A percentile compares a stretch with the other conserved stretches of the same genome.
Conservation (phyloP, 2,797 vertebrate genomes). For the Pangasius sanitwongsei region DNA sequence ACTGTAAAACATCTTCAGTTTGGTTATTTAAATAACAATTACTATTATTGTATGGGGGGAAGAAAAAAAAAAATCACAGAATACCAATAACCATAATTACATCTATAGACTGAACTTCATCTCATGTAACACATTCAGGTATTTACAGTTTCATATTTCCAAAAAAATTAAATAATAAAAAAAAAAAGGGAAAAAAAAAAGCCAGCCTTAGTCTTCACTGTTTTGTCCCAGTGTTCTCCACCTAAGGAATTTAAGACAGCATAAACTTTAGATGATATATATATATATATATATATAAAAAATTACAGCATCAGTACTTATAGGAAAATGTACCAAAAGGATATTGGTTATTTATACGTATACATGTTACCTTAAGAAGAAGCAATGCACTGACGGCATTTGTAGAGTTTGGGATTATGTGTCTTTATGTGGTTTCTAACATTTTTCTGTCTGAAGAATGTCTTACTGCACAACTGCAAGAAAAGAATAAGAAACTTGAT, state of each 20-base stretch:
- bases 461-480: constrained; percentile 81
- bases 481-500: constrained; percentile 18
- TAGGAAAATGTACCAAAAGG: not conserved
- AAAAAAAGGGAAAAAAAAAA: constrained; percentile 18
- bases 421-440: constrained; percentile 80
- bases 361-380: constrained; percentile 66
- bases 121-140: constrained; percentile 66
- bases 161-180: constrained; percentile 46
- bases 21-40: constrained; percentile 76
- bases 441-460: constrained; percentile 81
- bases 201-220: constrained; percentile 26
- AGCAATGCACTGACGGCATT: constrained; percentile 77
- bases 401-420: constrained; percentile 81
- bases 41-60: constrained; percentile 59
- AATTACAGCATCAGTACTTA: not conserved
- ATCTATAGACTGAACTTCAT: constrained; percentile 68
- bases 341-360: not conserved
- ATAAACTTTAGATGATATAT: not conserved
- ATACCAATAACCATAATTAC: constrained; percentile 67
- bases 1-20: constrained; percentile 70
- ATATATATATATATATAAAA: not conserved
- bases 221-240: constrained; percentile 42
- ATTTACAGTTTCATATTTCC: constrained; percentile 73
- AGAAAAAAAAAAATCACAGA: constrained; percentile 54
- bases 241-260: constrained; percentile 32